Conservation (phyloP, 1,140 invertebrate species). For the Pogonomyrmex californicus region DNA sequence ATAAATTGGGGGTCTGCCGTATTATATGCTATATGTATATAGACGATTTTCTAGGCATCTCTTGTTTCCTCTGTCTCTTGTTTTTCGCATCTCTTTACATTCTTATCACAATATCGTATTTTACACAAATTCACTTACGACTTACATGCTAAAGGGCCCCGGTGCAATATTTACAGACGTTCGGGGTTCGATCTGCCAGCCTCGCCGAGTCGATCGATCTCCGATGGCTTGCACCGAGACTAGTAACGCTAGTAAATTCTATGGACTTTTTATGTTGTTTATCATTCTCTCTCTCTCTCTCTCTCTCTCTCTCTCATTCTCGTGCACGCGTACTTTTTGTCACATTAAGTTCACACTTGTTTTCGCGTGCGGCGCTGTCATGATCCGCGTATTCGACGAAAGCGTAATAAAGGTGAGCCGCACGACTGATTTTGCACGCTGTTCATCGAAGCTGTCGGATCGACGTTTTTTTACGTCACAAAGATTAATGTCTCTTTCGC, state of each 20-base stretch:
- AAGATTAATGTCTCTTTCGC: slow-evolving; percentile 5
- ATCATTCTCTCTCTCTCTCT: slow-evolving; percentile 49
- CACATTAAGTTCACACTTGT: slow-evolving; percentile 42
- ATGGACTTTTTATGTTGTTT: slow-evolving; percentile 73
- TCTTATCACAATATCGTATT: slow-evolving; percentile 86
- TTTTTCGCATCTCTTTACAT: slow-evolving; percentile 80
- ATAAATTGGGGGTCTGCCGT: slow-evolving; percentile 75
- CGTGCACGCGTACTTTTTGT: slow-evolving; percentile 8
- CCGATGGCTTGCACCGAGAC: slow-evolving; percentile 74
- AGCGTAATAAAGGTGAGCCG: slow-evolving; percentile 59
- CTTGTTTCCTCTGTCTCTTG: slow-evolving; percentile 61
- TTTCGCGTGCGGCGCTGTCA: slow-evolving; percentile 28
- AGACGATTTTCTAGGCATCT: slow-evolving; percentile 74
- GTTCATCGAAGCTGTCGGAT: slow-evolving; percentile 17
- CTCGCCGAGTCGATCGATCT: slow-evolving; percentile 67
- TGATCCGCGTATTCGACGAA: slow-evolving; percentile 63
- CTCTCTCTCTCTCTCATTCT: slow-evolving; percentile 34
- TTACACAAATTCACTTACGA: slow-evolving; percentile 84
- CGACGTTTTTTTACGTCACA: neutral
- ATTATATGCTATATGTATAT: slow-evolving; percentile 75
- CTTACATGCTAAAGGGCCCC: slow-evolving; percentile 81
- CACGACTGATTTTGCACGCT: slow-evolving; percentile 31
- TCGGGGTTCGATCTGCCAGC: slow-evolving; percentile 69
- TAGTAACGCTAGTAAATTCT: slow-evolving; percentile 83
- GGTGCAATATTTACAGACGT: slow-evolving; percentile 79